These are phyloP conservation scores for Conus betulinus DNA, from an alignment of 1,140 invertebrate genomes.

Conservation along the genomic window DNA sequence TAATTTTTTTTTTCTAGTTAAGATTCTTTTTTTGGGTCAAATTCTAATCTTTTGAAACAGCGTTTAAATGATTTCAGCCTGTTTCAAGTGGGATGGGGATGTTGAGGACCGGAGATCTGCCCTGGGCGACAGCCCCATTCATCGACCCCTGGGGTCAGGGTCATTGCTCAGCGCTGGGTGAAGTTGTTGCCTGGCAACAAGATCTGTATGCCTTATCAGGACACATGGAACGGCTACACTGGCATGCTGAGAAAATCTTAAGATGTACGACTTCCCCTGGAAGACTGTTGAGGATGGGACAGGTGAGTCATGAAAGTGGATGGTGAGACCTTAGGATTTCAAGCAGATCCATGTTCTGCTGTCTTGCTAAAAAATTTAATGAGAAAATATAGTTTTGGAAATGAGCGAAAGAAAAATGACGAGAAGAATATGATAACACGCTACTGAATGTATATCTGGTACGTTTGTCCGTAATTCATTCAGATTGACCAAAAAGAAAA, in stretches of 20 bases:
- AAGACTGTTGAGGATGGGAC: conserved; percentile 77
- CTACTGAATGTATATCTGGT: too few species aligned
- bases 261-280: conserved; percentile 91
- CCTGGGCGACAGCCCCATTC: conserved; percentile 58
- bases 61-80: conserved; percentile 58
- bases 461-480: too few species aligned
- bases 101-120: conserved; percentile 83
- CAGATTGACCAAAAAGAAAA: too few species aligned
- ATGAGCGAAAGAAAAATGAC: neutral
- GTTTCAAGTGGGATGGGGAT: conserved; percentile 83
- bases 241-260: conserved; percentile 92
- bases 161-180: conserved; percentile 81
- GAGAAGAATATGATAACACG: too few species aligned
- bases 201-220: conserved; percentile 82
- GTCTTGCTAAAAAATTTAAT: too few species aligned
- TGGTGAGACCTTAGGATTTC: neutral
- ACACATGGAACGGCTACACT: conserved; percentile 85
- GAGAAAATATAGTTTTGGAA: neutral
- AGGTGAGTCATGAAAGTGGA: conserved; percentile 15
- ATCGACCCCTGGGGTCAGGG: conserved; percentile 72
- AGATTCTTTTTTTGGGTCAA: too few species aligned
- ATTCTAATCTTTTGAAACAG: too few species aligned
- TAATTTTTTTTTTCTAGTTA: too few species aligned
- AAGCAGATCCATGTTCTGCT: neutral
- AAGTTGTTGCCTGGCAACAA: conserved; percentile 79